Evolutionary conservation across 2,888 invertebrate genomes (phyloP), one percentile per base, ranked within the genome.

Genomic region (Scaptomyza reducta): DNA sequence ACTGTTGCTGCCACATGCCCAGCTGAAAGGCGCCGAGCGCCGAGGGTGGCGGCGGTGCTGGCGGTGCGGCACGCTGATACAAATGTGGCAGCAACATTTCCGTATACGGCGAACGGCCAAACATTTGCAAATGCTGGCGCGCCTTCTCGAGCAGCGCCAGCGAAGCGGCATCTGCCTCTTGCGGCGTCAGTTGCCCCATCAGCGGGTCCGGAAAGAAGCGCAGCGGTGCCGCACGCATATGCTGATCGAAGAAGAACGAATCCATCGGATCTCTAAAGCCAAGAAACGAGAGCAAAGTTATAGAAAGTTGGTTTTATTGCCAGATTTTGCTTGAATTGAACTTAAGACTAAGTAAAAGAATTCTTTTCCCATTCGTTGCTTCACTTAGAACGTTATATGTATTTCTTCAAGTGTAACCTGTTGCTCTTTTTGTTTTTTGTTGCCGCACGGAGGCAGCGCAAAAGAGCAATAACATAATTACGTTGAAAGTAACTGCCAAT

Each of bases 1-100:
- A 92, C 71, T 92, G 92, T 35, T 92, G 92, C 67, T 92, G 92
- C 92, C 92, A 92, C 79, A 92, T 89, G 57, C 92, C 92, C 41
- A 92, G 83, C 74, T 92, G 92, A 53, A 92, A 89, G 51, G 92
- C 92, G 74, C 90, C 90, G 41, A 92, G 76, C 25, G 90, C 90
- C 0, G 84, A 63, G 44, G 76, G 74, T 10, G 79, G 82, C 11
- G 87, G 79, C 4, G 79, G 82, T 3, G 85, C 74, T 1, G 85
- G 87, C 6, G 82, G 84, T 14, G 86, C 86, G 31, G 86, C 88
- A 42, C 92, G 89, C 71, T 92, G 92, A 77, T 92, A 92, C 75
- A 92, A 83, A 76, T 92, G 92, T n/a, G 92, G 92, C 84, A 92
- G 81, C 69, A 92, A 62, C 84, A 92, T 89, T 85, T 92, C 92